Evolutionary conservation across 30 jellyfish, hydroid and myxozoan species (phyloP).

Genomic region (Cassiopea andromeda): DNA sequence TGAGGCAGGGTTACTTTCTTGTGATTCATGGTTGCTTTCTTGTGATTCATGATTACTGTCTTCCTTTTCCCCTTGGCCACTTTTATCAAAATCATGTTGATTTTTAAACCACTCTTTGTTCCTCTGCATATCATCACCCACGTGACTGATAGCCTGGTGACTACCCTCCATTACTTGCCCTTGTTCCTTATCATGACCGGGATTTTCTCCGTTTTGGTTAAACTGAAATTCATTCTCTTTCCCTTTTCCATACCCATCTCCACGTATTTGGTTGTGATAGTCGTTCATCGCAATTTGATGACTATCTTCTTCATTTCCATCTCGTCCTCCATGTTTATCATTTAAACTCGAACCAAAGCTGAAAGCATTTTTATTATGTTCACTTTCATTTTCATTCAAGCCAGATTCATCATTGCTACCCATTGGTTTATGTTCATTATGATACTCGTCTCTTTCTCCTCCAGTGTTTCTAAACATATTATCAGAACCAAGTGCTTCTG

Average conservation of each 20-base stretch:
- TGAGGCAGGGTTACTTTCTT: slow-evolving; percentile 5
- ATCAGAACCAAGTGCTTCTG: slow-evolving; percentile 51
- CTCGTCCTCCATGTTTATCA: slow-evolving; percentile 4
- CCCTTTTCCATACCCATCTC: neutral
- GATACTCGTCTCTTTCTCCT: neutral
- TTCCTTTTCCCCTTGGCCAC: neutral
- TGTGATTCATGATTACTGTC: neutral
- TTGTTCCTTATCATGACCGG: neutral
- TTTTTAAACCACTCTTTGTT: neutral
- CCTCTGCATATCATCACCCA: neutral
- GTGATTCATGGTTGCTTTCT: slow-evolving; percentile 17
- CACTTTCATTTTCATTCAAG: neutral
- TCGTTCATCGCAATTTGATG: neutral
- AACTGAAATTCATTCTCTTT: neutral
- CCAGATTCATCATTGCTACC: neutral
- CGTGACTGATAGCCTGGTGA: neutral
- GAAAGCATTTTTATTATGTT: neutral
- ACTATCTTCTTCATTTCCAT: neutral
- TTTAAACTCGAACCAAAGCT: neutral
- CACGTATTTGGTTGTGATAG: neutral
- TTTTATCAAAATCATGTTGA: neutral
- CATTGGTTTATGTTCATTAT: neutral
- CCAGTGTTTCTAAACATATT: slow-evolving; percentile 40
- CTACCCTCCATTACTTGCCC: neutral
- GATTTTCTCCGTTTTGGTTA: slow-evolving; percentile 6